These are phyloP conservation scores for Mormyrops attenuatus DNA, from an alignment of 2,797 vertebrate genomes.

Conservation along the genomic window DNA sequence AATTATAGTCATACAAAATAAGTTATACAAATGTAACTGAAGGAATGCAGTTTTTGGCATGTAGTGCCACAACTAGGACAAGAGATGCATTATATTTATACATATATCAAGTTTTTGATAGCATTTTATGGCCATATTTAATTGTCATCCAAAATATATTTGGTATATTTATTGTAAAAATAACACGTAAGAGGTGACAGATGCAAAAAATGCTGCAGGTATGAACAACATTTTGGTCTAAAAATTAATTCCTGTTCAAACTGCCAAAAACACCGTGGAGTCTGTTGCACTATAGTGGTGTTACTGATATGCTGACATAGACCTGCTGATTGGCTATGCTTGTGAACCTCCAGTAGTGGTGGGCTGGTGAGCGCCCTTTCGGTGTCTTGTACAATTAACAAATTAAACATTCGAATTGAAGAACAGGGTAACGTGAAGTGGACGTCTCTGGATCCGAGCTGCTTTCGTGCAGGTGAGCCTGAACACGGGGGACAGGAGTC, in stretches of 20 bases:
- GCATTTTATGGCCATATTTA: background rate
- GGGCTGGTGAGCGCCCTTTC: conserved; percentile 19
- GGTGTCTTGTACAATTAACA: conserved; percentile 38
- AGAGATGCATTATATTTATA: conserved; percentile 37
- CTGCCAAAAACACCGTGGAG: background rate
- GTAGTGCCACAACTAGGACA: conserved; percentile 36
- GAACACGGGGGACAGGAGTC: conserved; percentile 28
- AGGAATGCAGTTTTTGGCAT: conserved; percentile 28
- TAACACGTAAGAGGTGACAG: background rate
- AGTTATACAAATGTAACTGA: conserved; percentile 12
- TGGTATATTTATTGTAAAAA: background rate
- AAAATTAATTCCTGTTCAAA: background rate
- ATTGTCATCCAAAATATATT: background rate
- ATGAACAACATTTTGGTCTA: background rate
- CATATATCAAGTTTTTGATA: background rate
- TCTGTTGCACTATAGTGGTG: background rate
- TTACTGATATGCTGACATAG: background rate
- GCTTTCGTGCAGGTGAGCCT: conserved; percentile 27
- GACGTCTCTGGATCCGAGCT: conserved; percentile 25
- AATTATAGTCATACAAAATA: conserved; percentile 35
- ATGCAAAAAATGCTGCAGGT: background rate
- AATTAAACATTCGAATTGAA: conserved; percentile 33
- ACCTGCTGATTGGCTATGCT: background rate
- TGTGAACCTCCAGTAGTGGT: background rate
- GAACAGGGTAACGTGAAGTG: conserved; percentile 28